A percentile compares a stretch with the other conserved stretches of the same genome.
phyloP scores from a whole-genome alignment of 2,888 invertebrate genomes.

The Yponomeuta malinellus region DNA sequence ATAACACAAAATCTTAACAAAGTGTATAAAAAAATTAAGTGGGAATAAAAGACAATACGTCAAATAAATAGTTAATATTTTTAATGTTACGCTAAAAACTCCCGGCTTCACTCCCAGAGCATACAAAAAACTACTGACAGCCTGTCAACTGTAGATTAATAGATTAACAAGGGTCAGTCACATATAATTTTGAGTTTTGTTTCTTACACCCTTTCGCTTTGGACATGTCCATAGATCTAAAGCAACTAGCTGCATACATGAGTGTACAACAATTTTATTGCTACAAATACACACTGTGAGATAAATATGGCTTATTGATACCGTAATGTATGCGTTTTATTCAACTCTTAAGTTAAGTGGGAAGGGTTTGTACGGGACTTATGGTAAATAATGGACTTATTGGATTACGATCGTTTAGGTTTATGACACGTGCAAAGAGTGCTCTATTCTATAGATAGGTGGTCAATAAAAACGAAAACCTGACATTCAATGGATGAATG shows the following conservation, averaged over 20 bases:
- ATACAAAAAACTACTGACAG: too few relatives aligned
- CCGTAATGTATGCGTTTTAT: slow-evolving; percentile 8
- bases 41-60: too few relatives aligned
- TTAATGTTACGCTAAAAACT: too few relatives aligned
- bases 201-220: neutral
- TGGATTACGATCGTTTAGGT: neutral
- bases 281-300: slow-evolving; percentile 9
- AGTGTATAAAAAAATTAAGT: too few relatives aligned
- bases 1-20: too few relatives aligned
- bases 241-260: slow-evolving; percentile 23
- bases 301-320: slow-evolving; percentile 13
- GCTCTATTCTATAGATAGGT: too few relatives aligned
- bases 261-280: neutral
- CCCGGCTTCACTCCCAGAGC: too few relatives aligned
- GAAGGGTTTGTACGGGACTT: neutral
- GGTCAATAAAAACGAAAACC: too few relatives aligned
- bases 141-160: too few relatives aligned
- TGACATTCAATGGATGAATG: too few relatives aligned
- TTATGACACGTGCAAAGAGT: neutral
- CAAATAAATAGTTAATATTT: too few relatives aligned
- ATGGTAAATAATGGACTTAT: slow-evolving; percentile 3
- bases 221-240: slow-evolving; percentile 26
- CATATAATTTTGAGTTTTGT: neutral
- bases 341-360: neutral
- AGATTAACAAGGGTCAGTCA: neutral